phyloP scores from a whole-genome alignment of 2,888 invertebrate genomes.

The Mongoloraphidia duomilia region DNA sequence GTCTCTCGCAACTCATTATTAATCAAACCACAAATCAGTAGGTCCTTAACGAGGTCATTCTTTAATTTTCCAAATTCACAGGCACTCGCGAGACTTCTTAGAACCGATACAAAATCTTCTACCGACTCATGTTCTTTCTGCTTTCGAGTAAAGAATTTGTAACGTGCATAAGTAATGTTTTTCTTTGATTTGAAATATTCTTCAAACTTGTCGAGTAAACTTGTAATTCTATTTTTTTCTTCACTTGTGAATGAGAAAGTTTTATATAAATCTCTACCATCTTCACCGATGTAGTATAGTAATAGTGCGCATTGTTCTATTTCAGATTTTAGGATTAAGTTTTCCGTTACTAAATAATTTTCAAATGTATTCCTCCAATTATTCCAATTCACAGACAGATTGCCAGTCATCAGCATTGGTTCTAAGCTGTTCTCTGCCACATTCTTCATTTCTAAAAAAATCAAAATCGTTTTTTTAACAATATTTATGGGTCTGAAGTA shows the following conservation, averaged over 20 bases:
- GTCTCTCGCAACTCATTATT: constrained; percentile 11
- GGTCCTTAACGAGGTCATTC: constrained; percentile 13
- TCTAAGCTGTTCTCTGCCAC: too few species aligned
- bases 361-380: constrained; percentile 12
- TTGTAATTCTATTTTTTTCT: constrained; percentile 11
- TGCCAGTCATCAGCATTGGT: constrained; percentile 8
- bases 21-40: constrained; percentile 14
- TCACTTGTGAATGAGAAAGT: constrained; percentile 13
- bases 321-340: constrained; percentile 14
- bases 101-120: constrained; percentile 14
- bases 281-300: constrained; percentile 16
- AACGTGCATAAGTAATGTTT: constrained; percentile 13
- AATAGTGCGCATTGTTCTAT: constrained; percentile 15
- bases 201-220: constrained; percentile 14
- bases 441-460: too few species aligned
- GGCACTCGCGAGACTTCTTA: constrained; percentile 13
- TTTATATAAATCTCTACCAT: constrained; percentile 14
- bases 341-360: constrained; percentile 14
- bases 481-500: too few species aligned
- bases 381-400: constrained; percentile 16
- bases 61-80: constrained; percentile 14
- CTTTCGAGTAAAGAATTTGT: constrained; percentile 14
- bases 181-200: constrained; percentile 15
- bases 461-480: too few species aligned
- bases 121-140: constrained; percentile 14